Evolutionary conservation across 2,797 vertebrate genomes (phyloP).

Genomic region (Salmo trutta): DNA sequence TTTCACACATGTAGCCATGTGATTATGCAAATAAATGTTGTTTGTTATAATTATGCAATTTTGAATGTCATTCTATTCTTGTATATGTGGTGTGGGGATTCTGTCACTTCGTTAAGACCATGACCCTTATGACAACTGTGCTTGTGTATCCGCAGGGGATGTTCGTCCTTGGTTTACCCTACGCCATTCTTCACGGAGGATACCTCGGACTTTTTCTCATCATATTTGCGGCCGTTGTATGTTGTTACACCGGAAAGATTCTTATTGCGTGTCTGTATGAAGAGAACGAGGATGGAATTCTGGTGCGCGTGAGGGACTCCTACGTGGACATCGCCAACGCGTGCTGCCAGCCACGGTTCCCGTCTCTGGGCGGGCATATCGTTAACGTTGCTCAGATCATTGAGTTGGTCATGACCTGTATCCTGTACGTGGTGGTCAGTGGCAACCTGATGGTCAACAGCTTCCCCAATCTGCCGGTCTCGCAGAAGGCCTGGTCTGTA

Average conservation of each 20-base stretch:
- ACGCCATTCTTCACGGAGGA: conserved; percentile 94
- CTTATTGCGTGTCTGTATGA: conserved; percentile 94
- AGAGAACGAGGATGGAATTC: conserved; percentile 90
- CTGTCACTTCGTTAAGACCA: conserved; percentile 64
- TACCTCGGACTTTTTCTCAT: conserved; percentile 96
- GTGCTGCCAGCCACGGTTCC: conserved; percentile 91
- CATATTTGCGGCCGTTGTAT: conserved; percentile 92
- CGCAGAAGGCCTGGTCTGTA: conserved; percentile 94
- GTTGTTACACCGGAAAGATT: conserved; percentile 97
- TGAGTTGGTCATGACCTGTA: conserved; percentile 96
- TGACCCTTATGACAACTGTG: conserved; percentile 49
- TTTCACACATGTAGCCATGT: background rate
- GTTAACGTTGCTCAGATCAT: conserved; percentile 96
- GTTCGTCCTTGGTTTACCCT: conserved; percentile 95
- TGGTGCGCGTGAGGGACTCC: conserved; percentile 90
- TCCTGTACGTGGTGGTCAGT: conserved; percentile 95
- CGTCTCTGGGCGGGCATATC: conserved; percentile 85
- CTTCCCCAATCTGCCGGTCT: conserved; percentile 87
- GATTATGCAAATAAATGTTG: background rate
- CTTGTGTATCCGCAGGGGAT: conserved; percentile 86
- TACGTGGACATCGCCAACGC: conserved; percentile 95
- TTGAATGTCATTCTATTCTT: conserved; percentile 17
- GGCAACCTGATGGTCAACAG: conserved; percentile 96
- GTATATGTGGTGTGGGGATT: conserved; percentile 37
- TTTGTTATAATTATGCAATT: conserved; percentile 42